A percentile compares a stretch with the other conserved stretches of the same genome.
phyloP scores from a whole-genome alignment of 2,888 invertebrate genomes.

The Drosophila mayaguana region DNA sequence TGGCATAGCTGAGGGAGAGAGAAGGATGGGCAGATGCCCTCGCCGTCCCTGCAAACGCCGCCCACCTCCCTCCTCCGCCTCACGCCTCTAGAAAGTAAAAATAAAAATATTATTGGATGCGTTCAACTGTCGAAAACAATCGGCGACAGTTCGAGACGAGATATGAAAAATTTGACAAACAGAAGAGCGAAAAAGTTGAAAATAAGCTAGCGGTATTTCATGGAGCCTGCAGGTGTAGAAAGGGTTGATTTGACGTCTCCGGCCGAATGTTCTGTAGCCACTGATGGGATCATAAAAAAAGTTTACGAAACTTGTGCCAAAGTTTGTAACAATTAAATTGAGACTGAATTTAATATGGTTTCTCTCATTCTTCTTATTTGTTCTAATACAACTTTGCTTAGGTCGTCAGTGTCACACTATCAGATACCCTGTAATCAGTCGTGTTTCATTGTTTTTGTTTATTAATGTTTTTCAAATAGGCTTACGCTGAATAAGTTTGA shows the following conservation, averaged over 20 bases:
- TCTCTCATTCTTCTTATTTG: not conserved
- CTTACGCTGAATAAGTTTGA: not conserved
- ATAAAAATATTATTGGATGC: constrained; percentile 38
- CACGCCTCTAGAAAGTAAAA: constrained; percentile 32
- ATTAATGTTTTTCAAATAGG: not conserved
- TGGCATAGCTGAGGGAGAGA: not conserved
- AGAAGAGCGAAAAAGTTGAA: constrained; percentile 49
- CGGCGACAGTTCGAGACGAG: constrained; percentile 46
- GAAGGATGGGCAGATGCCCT: not conserved
- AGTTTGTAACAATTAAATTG: not conserved
- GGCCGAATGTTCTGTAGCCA: not conserved
- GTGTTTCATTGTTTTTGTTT: not conserved
- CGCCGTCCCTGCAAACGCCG: too few species aligned
- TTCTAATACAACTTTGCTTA: too few species aligned
- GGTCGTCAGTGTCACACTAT: not conserved
- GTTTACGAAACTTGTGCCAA: not conserved
- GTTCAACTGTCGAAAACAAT: constrained; percentile 59
- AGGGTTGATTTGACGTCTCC: not conserved
- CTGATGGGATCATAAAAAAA: not conserved
- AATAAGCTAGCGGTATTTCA: constrained; percentile 29
- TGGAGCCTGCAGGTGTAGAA: not conserved
- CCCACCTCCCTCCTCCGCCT: not conserved
- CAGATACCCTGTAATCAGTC: not conserved
- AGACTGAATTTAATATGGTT: not conserved
- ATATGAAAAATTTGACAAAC: constrained; percentile 57